Evolutionary conservation across 2,888 invertebrate genomes (phyloP), one percentile per base, ranked within the genome.

Genomic region (Hyppa rectilinea): DNA sequence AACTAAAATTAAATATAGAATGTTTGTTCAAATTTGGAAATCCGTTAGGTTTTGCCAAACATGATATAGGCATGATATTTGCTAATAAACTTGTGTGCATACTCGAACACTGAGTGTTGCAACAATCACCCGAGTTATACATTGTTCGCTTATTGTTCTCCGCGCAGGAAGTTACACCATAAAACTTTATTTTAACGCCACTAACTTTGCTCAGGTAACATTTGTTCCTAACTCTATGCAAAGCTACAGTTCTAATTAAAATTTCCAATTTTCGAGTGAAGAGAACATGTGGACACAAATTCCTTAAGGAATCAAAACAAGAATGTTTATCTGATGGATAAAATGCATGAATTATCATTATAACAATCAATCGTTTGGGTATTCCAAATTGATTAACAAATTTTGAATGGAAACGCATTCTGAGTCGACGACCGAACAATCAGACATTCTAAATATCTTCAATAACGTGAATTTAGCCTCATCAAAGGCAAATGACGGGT

Each of bases 401-500:
- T 79, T 77, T 50, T 67, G 73, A 63, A 78, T 78, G 66, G 71
- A 74, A 79, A 71, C 76, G 53, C 66, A 75, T 60, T 65, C 75
- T 77, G 62, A 65, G 68, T 70, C 65, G 72, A 69, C 75, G 73
- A 83, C 76, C 74, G 71, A 80, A 88, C 84, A 87, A 87, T 87
- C 84, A 83, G 79, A 84, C 75, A 84, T 84, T 87, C 69, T 75
- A 88, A 89, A 89, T 88, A 87, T 88, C 85, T 87, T 89, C 87
- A 89, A 90, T 91, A 90, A 87, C 87, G 79, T 80, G 86, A 90
- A 91, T 91, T 90, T 87, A 78, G 85, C 81, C 84, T 91, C 89
- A 90, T 93, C 90, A 90, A 92, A 90, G 86, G 87, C 88, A 91
- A 93, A 92, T 92, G 90, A 91, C 87, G 89, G 89, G 87, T 89